These are phyloP conservation scores for Agrochola lota DNA, from an alignment of 2,888 invertebrate genomes.

Conservation along the genomic window DNA sequence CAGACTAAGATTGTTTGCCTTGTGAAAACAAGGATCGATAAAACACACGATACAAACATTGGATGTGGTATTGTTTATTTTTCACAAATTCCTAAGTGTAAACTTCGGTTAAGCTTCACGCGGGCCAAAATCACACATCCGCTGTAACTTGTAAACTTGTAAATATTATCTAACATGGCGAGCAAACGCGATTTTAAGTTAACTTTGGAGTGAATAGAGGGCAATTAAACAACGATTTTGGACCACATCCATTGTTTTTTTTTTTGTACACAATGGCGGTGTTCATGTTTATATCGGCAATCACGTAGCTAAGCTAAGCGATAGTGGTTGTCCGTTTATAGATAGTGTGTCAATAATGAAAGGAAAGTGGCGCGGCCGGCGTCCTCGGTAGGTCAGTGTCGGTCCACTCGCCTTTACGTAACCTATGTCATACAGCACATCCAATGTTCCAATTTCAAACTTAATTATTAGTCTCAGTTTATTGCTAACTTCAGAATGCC, in stretches of 20 bases:
- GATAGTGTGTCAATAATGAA: constrained; percentile 89
- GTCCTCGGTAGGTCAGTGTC: constrained; percentile 88
- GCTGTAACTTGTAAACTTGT: constrained; percentile 54
- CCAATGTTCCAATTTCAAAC: constrained; percentile 82
- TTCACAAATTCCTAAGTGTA: constrained; percentile 45
- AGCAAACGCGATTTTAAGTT: constrained; percentile 41
- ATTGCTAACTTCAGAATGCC: constrained; percentile 31
- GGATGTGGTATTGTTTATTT: constrained; percentile 56
- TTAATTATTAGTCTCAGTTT: constrained; percentile 63
- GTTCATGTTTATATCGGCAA: constrained; percentile 68
- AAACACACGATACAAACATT: constrained; percentile 54
- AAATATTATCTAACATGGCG: constrained; percentile 52
- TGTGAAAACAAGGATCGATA: constrained; percentile 64
- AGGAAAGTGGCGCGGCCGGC: constrained; percentile 87
- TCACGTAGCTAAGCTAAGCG: constrained; percentile 76
- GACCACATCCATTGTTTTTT: constrained; percentile 49
- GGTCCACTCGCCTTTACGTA: constrained; percentile 83
- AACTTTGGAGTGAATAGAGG: constrained; percentile 16
- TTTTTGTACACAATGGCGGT: constrained; percentile 48
- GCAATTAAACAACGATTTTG: constrained; percentile 18
- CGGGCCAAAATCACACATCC: constrained; percentile 52
- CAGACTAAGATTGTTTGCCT: constrained; percentile 68
- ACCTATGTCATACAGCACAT: constrained; percentile 83
- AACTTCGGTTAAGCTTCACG: constrained; percentile 45
- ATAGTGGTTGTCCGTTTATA: constrained; percentile 80